Conservation (phyloP, 2,113 vertebrate species). For the Larimichthys polyactis region DNA sequence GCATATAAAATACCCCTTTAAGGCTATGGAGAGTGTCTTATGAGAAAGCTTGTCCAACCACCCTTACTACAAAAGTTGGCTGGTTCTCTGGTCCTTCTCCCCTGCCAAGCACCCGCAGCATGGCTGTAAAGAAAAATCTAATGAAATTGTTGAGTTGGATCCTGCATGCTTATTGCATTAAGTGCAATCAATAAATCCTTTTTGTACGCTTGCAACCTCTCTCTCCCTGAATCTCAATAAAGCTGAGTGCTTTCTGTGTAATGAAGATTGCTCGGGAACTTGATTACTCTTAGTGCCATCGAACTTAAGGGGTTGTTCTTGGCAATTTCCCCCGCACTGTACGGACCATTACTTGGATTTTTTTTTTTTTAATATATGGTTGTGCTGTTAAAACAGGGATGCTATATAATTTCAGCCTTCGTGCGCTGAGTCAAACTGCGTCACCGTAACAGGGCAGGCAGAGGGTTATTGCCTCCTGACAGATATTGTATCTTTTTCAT, state of each 20-base stretch:
- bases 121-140: constrained; percentile 71
- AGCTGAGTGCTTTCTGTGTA: constrained; percentile 83
- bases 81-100: constrained; percentile 12
- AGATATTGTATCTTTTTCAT: constrained; percentile 16
- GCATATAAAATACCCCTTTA: background rate
- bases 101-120: constrained; percentile 35
- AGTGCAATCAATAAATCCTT: constrained; percentile 88
- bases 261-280: constrained; percentile 85
- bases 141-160: constrained; percentile 83
- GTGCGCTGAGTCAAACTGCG: constrained; percentile 32
- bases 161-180: constrained; percentile 86
- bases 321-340: constrained; percentile 56
- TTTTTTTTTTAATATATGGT: constrained; percentile 52
- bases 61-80: constrained; percentile 49
- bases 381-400: constrained; percentile 32
- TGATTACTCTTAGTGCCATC: constrained; percentile 80
- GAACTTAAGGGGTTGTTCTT: constrained; percentile 62
- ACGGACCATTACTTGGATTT: constrained; percentile 48
- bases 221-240: constrained; percentile 82
- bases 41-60: constrained; percentile 21
- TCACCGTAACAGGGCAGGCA: constrained; percentile 5
- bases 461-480: constrained; percentile 1
- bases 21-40: constrained; percentile 6
- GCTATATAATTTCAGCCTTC: constrained; percentile 45
- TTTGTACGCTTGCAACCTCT: constrained; percentile 75